These are phyloP conservation scores for Vanessa tameamea DNA, from an alignment of 1,140 invertebrate species.

Conservation along the genomic window DNA sequence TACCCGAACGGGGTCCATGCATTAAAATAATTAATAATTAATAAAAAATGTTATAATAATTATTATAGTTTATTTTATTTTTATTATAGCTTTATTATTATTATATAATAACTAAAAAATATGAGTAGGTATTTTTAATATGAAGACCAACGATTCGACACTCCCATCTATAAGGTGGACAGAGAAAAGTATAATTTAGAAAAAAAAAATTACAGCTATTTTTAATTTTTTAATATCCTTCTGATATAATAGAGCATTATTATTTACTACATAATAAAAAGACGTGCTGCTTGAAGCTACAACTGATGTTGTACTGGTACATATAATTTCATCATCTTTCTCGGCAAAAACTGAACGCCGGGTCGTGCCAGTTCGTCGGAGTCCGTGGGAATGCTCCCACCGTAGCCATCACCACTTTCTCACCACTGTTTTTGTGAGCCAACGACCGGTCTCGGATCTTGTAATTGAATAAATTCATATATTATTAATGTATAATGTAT, in stretches of 20 bases:
- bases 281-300: neutral
- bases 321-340: slow-evolving; percentile 34
- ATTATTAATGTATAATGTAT: slow-evolving; percentile 24
- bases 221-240: neutral
- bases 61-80: no score
- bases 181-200: no score
- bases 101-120: no score
- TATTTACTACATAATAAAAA: neutral
- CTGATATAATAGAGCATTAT: neutral
- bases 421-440: slow-evolving; percentile 47
- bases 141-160: no score
- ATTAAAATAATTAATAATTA: no score
- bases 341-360: slow-evolving; percentile 33
- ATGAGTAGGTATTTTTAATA: no score
- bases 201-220: no score
- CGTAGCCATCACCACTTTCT: slow-evolving; percentile 52
- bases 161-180: no score
- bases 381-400: slow-evolving; percentile 65
- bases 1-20: no score
- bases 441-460: slow-evolving; percentile 35
- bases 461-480: slow-evolving; percentile 38
- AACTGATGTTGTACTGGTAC: slow-evolving; percentile 5
- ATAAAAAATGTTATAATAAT: no score
- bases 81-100: no score
- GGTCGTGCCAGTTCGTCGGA: slow-evolving; percentile 35